Percentiles rank a stretch among this genome's conserved stretches.
Conservation (phyloP, 2,113 vertebrate genomes). For the Hiodon tergisus region DNA sequence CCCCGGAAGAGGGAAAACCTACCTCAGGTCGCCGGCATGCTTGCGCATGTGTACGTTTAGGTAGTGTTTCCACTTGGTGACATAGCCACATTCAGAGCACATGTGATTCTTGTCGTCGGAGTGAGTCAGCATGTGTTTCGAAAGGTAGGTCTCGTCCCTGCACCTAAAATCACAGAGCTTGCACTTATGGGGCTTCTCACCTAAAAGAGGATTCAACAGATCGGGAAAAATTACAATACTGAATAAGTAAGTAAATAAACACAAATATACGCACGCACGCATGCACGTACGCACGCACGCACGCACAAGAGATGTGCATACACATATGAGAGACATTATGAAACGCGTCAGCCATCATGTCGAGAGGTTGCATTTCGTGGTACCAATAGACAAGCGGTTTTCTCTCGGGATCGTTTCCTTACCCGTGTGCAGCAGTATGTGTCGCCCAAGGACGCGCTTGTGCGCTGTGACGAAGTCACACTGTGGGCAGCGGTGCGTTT, state of each 20-base stretch:
- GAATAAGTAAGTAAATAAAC: neutral
- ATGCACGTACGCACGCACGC: too few species aligned
- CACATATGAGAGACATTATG: too few species aligned
- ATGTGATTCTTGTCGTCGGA: constrained; percentile 87
- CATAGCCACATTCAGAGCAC: constrained; percentile 93
- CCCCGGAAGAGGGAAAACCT: constrained; percentile 1
- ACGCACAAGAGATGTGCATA: too few species aligned
- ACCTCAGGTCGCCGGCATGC: constrained; percentile 93
- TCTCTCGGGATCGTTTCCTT: neutral
- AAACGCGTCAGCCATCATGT: neutral
- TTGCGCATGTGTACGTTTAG: constrained; percentile 95
- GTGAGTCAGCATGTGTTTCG: constrained; percentile 95
- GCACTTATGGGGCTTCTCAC: constrained; percentile 94
- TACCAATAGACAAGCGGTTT: too few species aligned
- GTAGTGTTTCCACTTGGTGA: constrained; percentile 98
- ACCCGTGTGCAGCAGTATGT: constrained; percentile 88
- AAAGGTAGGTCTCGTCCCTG: constrained; percentile 90
- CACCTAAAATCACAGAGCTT: constrained; percentile 86
- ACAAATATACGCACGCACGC: too few species aligned
- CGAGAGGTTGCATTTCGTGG: too few species aligned
- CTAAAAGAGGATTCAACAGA: constrained; percentile 48
- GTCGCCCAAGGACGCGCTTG: constrained; percentile 85
- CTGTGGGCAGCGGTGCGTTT: constrained; percentile 83
- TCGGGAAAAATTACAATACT: neutral
- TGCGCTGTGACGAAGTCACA: constrained; percentile 85